Conservation (phyloP, 1,140 invertebrate species). For the Lepidurus couesii region DNA sequence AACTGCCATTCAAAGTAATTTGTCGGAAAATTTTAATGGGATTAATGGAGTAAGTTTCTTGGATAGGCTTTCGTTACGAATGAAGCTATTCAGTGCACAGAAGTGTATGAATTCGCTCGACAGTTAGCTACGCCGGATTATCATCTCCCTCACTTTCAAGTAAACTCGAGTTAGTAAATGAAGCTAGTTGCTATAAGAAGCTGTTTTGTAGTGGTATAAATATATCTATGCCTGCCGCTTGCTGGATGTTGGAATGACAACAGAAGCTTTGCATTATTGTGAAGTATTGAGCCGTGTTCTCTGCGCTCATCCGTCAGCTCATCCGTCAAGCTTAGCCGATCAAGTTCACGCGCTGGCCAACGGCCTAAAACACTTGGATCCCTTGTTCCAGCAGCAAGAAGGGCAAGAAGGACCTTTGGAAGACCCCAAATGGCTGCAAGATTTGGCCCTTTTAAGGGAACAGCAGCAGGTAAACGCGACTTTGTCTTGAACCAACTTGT, state of each 20-base stretch:
- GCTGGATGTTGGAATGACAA: constrained; percentile 66
- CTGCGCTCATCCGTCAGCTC: constrained; percentile 49
- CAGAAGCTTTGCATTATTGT: constrained; percentile 72
- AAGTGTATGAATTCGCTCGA: constrained; percentile 89
- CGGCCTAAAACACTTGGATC: constrained; percentile 73
- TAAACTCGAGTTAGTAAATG: background rate
- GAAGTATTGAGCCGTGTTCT: constrained; percentile 68
- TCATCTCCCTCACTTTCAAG: constrained; percentile 61
- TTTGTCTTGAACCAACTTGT: too few relatives aligned
- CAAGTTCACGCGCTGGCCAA: constrained; percentile 61
- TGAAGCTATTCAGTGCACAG: constrained; percentile 84
- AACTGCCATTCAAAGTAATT: constrained; percentile 36
- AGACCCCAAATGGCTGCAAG: constrained; percentile 48
- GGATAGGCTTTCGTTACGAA: constrained; percentile 61
- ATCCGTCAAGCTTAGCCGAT: constrained; percentile 56
- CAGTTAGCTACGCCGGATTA: constrained; percentile 70
- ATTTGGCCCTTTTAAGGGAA: constrained; percentile 37
- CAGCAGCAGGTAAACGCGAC: background rate
- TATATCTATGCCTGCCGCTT: constrained; percentile 62
- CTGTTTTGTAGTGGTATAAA: constrained; percentile 44
- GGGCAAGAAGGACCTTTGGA: constrained; percentile 40
- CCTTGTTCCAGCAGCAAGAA: constrained; percentile 48
- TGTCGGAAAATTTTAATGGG: background rate
- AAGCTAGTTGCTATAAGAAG: constrained; percentile 18
- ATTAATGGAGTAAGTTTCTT: constrained; percentile 33